These are phyloP conservation scores for Scolopax rusticola DNA, from an alignment of 2,797 vertebrate genomes.

Conservation along the genomic window DNA sequence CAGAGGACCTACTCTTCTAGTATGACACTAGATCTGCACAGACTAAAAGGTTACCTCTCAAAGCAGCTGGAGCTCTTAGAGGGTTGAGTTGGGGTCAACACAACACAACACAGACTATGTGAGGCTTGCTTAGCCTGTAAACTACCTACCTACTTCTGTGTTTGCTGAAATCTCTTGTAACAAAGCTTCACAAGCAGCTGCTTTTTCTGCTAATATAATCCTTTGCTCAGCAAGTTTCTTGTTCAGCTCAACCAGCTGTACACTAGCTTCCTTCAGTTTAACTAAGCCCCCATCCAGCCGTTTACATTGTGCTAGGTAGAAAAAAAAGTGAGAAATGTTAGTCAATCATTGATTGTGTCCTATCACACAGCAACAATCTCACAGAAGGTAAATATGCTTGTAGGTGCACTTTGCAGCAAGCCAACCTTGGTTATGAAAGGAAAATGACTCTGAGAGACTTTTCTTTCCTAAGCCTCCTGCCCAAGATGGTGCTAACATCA, in stretches of 20 bases:
- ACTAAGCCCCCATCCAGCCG: constrained; percentile 92
- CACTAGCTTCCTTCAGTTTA: constrained; percentile 92
- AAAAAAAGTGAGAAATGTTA: neutral
- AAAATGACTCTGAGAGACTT: neutral
- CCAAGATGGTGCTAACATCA: neutral
- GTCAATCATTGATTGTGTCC: neutral
- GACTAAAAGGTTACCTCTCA: neutral
- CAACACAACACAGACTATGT: neutral
- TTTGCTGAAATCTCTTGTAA: constrained; percentile 88
- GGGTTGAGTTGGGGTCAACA: neutral
- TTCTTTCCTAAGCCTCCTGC: neutral
- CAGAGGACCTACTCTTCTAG: neutral
- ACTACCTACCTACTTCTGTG: constrained; percentile 85
- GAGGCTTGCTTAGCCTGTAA: neutral
- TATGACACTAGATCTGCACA: neutral
- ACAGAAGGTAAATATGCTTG: neutral
- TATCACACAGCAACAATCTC: neutral
- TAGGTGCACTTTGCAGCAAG: neutral
- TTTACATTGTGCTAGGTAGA: constrained; percentile 87
- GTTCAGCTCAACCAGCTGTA: constrained; percentile 91
- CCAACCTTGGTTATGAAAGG: neutral
- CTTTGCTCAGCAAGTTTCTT: constrained; percentile 93
- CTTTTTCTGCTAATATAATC: constrained; percentile 91
- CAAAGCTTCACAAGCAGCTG: constrained; percentile 87
- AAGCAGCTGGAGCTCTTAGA: neutral